phyloP scores from a whole-genome alignment of 2,888 invertebrate species.

The Platycheirus albimanus region DNA sequence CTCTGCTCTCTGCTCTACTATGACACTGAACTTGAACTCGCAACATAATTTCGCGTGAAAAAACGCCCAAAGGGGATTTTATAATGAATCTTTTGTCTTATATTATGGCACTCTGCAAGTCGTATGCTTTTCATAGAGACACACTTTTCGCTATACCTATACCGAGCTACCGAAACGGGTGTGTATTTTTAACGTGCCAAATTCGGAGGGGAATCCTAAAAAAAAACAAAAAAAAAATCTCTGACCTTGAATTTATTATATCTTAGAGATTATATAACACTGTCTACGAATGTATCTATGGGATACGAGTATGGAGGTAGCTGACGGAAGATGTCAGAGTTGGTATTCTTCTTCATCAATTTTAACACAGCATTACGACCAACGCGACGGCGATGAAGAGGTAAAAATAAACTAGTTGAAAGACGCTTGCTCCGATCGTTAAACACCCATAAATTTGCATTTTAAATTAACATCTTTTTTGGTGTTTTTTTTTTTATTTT shows the following conservation, averaged over 20 bases:
- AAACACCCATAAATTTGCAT: slow-evolving; percentile 22
- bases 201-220: slow-evolving; percentile 1
- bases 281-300: too few relatives aligned
- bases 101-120: background rate
- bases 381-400: background rate
- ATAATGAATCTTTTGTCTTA: slow-evolving; percentile 11
- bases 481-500: background rate
- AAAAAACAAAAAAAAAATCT: slow-evolving; percentile 13
- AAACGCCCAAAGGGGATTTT: slow-evolving; percentile 18
- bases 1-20: too few relatives aligned
- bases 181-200: background rate
- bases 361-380: background rate
- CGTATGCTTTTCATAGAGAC: background rate
- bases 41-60: slow-evolving; percentile 9
- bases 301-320: background rate
- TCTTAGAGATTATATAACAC: too few relatives aligned
- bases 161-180: slow-evolving; percentile 1
- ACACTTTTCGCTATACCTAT: background rate
- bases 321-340: slow-evolving; percentile 1
- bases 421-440: slow-evolving; percentile 20
- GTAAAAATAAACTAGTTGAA: slow-evolving; percentile 3
- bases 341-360: slow-evolving; percentile 14
- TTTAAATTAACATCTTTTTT: slow-evolving; percentile 19
- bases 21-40: slow-evolving; percentile 55
- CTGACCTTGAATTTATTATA: slow-evolving; percentile 35